Evolutionary conservation across 2,797 vertebrate species (phyloP).

Genomic region (Myotis pilosus): DNA sequence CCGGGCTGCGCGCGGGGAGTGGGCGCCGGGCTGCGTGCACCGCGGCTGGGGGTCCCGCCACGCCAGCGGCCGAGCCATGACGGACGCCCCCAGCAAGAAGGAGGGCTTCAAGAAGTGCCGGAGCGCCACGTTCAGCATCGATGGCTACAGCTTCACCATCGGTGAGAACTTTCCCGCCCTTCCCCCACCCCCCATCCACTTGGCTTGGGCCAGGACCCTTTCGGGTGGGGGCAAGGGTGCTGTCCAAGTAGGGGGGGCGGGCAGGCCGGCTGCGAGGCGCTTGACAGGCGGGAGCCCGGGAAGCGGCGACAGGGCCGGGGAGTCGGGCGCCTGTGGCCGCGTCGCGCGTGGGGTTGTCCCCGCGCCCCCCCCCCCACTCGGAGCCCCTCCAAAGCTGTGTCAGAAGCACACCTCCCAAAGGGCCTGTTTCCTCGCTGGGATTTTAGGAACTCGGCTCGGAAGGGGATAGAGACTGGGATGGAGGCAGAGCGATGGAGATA

Average conservation of each 20-base stretch:
- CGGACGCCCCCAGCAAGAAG: constrained; percentile 91
- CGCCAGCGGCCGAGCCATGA: constrained; percentile 80
- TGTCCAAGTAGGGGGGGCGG: not conserved
- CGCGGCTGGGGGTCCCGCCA: not conserved
- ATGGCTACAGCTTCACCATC: constrained; percentile 97
- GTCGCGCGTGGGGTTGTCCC: not conserved
- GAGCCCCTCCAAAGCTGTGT: constrained; percentile 41
- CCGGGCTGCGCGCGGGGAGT: not conserved
- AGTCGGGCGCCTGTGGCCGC: not conserved
- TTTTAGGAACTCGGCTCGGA: not conserved
- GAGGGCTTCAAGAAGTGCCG: constrained; percentile 95
- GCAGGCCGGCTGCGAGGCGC: not conserved
- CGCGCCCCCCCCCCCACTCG: not conserved
- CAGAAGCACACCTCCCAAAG: not conserved
- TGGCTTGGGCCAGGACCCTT: not conserved
- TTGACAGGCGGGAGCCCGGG: not conserved
- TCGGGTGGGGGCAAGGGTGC: not conserved
- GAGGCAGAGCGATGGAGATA: not conserved
- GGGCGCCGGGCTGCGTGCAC: not conserved
- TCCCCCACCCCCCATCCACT: not conserved
- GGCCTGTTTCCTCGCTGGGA: constrained; percentile 51
- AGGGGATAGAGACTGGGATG: not conserved
- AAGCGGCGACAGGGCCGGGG: not conserved
- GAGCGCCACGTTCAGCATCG: constrained; percentile 97
- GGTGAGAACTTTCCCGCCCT: constrained; percentile 88